A percentile compares a stretch with the other conserved stretches of the same genome.
phyloP scores from a whole-genome alignment of 2,113 vertebrate species.

The Nothoprocta perdicaria region DNA sequence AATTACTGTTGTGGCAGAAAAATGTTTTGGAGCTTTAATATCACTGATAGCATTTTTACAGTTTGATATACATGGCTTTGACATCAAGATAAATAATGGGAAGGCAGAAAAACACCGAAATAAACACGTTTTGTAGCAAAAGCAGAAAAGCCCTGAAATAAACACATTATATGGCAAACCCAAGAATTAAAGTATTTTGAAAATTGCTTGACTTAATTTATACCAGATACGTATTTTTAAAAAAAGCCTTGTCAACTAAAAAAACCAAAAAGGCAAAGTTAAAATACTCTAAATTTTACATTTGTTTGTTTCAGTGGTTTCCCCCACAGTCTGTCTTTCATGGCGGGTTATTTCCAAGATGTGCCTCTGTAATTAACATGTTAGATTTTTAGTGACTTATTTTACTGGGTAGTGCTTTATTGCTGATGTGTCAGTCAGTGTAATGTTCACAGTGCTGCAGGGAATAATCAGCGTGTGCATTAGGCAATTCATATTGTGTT shows the following conservation, averaged over 20 bases:
- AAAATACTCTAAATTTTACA: background rate
- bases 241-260: background rate
- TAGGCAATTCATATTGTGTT: slow-evolving; percentile 35
- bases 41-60: background rate
- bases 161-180: background rate
- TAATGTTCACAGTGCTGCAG: slow-evolving; percentile 41
- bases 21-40: slow-evolving; percentile 30
- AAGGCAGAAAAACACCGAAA: slow-evolving; percentile 29
- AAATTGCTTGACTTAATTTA: background rate
- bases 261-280: background rate
- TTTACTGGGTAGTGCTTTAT: slow-evolving; percentile 41
- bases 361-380: slow-evolving; percentile 50
- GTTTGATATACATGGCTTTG: slow-evolving; percentile 24
- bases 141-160: slow-evolving; percentile 22
- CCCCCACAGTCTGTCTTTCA: slow-evolving; percentile 19
- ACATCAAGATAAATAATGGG: slow-evolving; percentile 11
- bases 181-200: background rate
- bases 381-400: slow-evolving; percentile 50
- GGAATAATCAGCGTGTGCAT: slow-evolving; percentile 41
- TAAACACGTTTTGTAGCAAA: slow-evolving; percentile 15
- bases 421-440: slow-evolving; percentile 44
- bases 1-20: slow-evolving; percentile 38
- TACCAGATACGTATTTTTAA: background rate
- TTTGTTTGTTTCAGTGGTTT: slow-evolving; percentile 1
- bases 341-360: slow-evolving; percentile 10